A percentile compares a stretch with the other conserved stretches of the same genome.
Conservation (phyloP, 2,113 vertebrate genomes). For the Reinhardtius hippoglossoides region DNA sequence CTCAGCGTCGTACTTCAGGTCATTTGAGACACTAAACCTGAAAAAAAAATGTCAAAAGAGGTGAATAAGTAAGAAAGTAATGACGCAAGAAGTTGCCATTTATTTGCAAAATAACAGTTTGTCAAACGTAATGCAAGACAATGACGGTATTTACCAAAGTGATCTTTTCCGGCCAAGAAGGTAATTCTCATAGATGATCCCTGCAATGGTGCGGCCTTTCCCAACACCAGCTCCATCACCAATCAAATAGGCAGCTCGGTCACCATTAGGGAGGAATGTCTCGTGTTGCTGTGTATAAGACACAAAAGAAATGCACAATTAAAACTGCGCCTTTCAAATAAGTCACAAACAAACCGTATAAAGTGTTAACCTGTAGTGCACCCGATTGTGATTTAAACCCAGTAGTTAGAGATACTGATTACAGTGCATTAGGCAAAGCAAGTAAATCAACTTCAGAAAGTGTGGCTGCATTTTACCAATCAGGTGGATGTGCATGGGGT, state of each 20-base stretch:
- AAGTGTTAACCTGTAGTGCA: background rate
- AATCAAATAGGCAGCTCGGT: constrained; percentile 96
- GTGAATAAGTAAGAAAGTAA: background rate
- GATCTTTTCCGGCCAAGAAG: constrained; percentile 96
- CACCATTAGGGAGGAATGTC: constrained; percentile 95
- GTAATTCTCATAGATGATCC: constrained; percentile 98
- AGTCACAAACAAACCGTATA: background rate
- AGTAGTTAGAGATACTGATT: background rate
- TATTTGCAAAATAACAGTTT: background rate
- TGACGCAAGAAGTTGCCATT: background rate
- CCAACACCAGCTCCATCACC: constrained; percentile 98
- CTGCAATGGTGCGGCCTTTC: constrained; percentile 97
- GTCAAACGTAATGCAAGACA: background rate
- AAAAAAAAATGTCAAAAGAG: background rate
- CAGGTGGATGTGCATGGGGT: too few relatives aligned
- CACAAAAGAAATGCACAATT: constrained; percentile 16
- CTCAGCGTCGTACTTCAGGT: constrained; percentile 98
- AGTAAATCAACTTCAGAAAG: background rate
- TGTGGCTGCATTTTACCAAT: too few relatives aligned
- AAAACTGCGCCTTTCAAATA: background rate
- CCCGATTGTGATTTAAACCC: too few relatives aligned
- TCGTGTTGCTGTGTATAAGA: constrained; percentile 92
- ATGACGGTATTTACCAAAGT: constrained; percentile 87
- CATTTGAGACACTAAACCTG: constrained; percentile 99
- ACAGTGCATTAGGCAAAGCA: background rate